Evolutionary conservation across 2,888 invertebrate species (phyloP).

Genomic region (Lucinisca nassula): DNA sequence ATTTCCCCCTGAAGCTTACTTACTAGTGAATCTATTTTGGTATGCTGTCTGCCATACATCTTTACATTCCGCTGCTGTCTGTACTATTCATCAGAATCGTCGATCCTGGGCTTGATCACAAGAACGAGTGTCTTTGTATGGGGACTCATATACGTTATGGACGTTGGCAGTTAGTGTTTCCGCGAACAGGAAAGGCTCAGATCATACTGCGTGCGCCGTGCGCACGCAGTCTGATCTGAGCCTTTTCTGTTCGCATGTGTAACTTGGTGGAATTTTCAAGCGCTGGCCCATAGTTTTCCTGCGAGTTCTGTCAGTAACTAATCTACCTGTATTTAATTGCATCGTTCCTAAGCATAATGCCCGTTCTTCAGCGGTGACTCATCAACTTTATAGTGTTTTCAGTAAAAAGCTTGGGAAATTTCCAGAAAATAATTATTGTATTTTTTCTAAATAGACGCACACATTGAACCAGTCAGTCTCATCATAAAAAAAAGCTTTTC

Average conservation of each 20-base stretch:
- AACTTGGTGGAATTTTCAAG: too few species aligned
- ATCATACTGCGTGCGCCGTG: too few species aligned
- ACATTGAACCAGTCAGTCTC: background rate
- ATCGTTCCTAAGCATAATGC: background rate
- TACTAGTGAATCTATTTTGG: background rate
- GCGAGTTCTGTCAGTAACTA: background rate
- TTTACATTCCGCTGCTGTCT: slow-evolving; percentile 1
- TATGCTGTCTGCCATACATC: background rate
- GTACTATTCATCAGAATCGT: background rate
- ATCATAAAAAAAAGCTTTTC: background rate
- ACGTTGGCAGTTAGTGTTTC: too few species aligned
- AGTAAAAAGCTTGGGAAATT: slow-evolving; percentile 12
- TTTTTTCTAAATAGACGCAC: background rate
- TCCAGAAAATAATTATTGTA: background rate
- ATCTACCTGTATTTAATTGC: slow-evolving; percentile 19
- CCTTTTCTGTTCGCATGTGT: too few species aligned
- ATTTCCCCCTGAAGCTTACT: background rate
- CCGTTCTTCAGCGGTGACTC: background rate
- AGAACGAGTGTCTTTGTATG: too few species aligned
- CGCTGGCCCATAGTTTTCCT: background rate
- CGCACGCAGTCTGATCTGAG: too few species aligned
- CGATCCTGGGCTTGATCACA: background rate
- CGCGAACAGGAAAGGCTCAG: too few species aligned
- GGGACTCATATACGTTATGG: too few species aligned
- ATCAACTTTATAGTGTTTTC: background rate